A percentile compares a stretch with the other conserved stretches of the same genome.
phyloP scores from a whole-genome alignment of 2,113 vertebrate genomes.

The Syngnathus floridae region DNA sequence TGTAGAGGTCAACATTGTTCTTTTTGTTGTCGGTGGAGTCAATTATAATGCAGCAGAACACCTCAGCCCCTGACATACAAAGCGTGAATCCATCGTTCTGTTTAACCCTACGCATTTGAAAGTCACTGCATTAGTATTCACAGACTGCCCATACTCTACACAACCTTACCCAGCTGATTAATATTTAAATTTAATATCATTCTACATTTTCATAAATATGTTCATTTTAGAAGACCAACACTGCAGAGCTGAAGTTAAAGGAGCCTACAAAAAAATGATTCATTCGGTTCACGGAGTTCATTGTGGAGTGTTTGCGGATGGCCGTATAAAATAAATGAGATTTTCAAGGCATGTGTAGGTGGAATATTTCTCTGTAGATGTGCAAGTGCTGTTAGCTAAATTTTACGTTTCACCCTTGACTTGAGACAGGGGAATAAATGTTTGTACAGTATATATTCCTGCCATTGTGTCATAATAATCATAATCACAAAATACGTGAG shows the following conservation, averaged over 20 bases:
- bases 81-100: neutral
- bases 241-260: slow-evolving; percentile 39
- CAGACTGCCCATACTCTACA: neutral
- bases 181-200: neutral
- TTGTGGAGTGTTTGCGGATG: slow-evolving; percentile 58
- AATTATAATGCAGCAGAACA: slow-evolving; percentile 16
- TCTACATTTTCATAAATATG: neutral
- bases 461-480: slow-evolving; percentile 8
- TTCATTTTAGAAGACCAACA: neutral
- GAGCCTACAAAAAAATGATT: slow-evolving; percentile 34
- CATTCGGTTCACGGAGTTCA: slow-evolving; percentile 59
- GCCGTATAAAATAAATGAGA: slow-evolving; percentile 62
- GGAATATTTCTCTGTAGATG: slow-evolving; percentile 60
- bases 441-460: slow-evolving; percentile 47
- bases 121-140: neutral
- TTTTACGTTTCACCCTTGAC: slow-evolving; percentile 59
- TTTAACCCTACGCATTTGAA: neutral
- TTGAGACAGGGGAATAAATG: slow-evolving; percentile 48
- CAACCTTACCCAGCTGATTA: neutral
- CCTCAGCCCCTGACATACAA: neutral
- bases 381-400: slow-evolving; percentile 56
- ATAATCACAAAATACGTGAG: neutral
- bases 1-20: slow-evolving; percentile 9
- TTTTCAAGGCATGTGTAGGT: slow-evolving; percentile 66
- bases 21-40: slow-evolving; percentile 10